Base-by-base conservation (phyloP, 2,797 vertebrate genomes). In the Graptemys geographica region DNA sequence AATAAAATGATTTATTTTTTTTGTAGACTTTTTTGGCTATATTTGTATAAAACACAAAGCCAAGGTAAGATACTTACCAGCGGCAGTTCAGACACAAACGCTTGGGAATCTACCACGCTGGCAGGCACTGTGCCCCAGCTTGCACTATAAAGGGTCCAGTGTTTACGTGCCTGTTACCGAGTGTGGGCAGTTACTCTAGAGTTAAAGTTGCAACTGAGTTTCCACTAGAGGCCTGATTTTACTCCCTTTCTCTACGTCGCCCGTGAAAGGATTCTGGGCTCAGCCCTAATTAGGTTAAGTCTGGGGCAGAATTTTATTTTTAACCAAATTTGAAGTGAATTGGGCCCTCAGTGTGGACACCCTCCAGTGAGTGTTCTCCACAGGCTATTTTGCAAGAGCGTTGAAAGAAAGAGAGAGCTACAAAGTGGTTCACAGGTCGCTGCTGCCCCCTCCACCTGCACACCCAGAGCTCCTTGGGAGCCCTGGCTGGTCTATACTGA, bases 1-100 rank as follows among this genome's bases (percentile, higher is more conserved):
- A 97, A 97, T 97, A 97, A 97, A 97, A 82, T 51, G 85, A 11
- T 88, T 91, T 21, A 10, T 41, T 27, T 65, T 59, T 59, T 31
- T 72, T 83, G 79, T 81, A n/a, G 8, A 52, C 84, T 91, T 79
- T 5, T 53, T 95, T 86, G 3, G 57, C 76, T 89, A 28, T 55
- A 0, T 92, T 94, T 28, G 31, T 37, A 51, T 80, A 62, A 87
- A 89, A 55, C 9, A 16, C 11, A 79, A 87, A 56, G 15, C 0
- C 2, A 79, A n/a, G 52, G 65, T 23, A 55, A 72, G 49, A 28
- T 16, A 2, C 31, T 3, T 3, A 76, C 37, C 1, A 1, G 11
- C 13, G 5, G 37, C 31, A 11, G n/a, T 8, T 11, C 72, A 13
- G 72, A 47, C 72, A 47, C 41, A 25, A 78, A 44, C 6, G 7